phyloP scores from a whole-genome alignment of 2,797 vertebrate genomes.

The Adrianichthys oophorus region DNA sequence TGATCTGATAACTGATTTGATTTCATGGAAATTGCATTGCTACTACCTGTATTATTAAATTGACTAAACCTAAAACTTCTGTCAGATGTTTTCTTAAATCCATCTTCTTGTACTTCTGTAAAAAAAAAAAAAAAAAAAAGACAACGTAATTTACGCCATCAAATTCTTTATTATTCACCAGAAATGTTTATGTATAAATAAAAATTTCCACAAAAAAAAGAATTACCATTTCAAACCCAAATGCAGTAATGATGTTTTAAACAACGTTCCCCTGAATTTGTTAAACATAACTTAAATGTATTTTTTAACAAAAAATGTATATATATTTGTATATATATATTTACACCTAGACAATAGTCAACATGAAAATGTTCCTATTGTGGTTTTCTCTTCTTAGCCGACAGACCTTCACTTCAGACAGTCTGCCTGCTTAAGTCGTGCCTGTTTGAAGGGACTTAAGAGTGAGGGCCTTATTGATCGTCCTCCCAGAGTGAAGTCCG shows the following conservation, averaged over 20 bases:
- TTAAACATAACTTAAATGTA: constrained; percentile 42
- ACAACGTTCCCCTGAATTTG: constrained; percentile 47
- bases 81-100: background rate
- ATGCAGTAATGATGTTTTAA: constrained; percentile 38
- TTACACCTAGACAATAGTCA: constrained; percentile 28
- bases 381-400: constrained; percentile 24
- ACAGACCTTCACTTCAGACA: constrained; percentile 55
- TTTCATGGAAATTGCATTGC: no score
- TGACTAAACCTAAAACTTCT: no score
- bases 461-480: constrained; percentile 76
- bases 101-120: background rate
- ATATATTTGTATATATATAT: no score
- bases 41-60: no score
- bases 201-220: constrained; percentile 53
- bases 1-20: no score
- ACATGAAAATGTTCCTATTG: constrained; percentile 38
- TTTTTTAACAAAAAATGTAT: constrained; percentile 29
- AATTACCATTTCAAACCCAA: constrained; percentile 41
- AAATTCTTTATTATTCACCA: constrained; percentile 62
- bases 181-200: constrained; percentile 59
- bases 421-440: constrained; percentile 67
- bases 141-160: constrained; percentile 17
- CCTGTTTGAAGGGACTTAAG: constrained; percentile 72
- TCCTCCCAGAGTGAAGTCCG: constrained; percentile 74
- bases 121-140: background rate